A percentile compares a stretch with the other conserved stretches of the same genome.
Conservation (phyloP, 2,888 invertebrate species). For the Abrostola triplasia region DNA sequence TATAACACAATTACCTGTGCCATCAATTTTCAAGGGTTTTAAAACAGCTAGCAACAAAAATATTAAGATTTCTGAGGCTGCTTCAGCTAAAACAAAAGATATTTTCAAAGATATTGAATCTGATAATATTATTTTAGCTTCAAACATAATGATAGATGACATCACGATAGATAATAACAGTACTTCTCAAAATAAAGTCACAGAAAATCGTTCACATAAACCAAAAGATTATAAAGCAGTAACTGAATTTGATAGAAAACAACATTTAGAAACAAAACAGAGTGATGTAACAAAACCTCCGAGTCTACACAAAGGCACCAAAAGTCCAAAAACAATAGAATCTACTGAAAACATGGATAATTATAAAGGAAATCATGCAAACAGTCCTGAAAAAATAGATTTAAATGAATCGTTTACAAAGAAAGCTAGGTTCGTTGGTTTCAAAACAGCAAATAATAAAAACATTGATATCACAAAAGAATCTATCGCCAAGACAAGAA, state of each 20-base stretch:
- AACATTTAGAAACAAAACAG: too few relatives aligned
- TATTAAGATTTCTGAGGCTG: slow-evolving; percentile 60
- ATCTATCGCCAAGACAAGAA: slow-evolving; percentile 22
- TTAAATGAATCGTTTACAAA: slow-evolving; percentile 14
- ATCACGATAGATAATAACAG: neutral
- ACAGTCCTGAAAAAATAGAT: neutral
- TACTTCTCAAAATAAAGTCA: neutral
- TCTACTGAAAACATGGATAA: neutral
- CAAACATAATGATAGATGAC: neutral
- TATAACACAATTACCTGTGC: too few relatives aligned
- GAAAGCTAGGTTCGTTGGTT: slow-evolving; percentile 14
- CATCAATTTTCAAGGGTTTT: slow-evolving; percentile 39
- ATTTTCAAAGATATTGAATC: slow-evolving; percentile 61
- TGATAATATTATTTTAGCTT: slow-evolving; percentile 8
- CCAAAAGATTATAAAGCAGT: too few relatives aligned
- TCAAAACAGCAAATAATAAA: slow-evolving; percentile 35
- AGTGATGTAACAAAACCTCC: neutral
- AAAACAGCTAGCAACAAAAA: slow-evolving; percentile 68
- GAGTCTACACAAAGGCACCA: neutral
- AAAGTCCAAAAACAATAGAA: neutral
- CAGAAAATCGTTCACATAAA: neutral
- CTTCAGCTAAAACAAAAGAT: slow-evolving; percentile 56
- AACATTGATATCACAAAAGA: slow-evolving; percentile 18
- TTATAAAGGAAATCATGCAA: neutral
- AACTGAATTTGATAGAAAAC: too few relatives aligned